Evolutionary conservation across 2,113 vertebrate genomes (phyloP).

Genomic region (Arothron firmamentum): DNA sequence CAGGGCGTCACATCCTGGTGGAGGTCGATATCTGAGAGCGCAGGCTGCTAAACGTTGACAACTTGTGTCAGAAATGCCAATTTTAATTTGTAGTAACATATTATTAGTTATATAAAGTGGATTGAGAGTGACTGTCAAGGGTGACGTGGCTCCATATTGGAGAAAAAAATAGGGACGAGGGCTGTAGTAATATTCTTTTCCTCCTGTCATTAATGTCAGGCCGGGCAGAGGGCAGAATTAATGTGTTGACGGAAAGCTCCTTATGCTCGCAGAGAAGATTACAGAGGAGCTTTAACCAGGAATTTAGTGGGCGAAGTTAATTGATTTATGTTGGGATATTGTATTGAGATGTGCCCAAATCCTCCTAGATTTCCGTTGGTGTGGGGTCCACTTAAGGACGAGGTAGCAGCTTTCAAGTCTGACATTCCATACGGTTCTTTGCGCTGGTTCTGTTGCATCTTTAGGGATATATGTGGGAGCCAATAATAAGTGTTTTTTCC

Average conservation of each 20-base stretch:
- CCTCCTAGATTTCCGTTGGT: conserved; percentile 44
- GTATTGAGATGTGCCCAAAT: conserved; percentile 60
- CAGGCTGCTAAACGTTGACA: conserved; percentile 9
- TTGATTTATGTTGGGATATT: conserved; percentile 73
- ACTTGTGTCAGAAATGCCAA: conserved; percentile 18
- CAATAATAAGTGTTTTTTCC: not conserved
- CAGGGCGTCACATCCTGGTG: not conserved
- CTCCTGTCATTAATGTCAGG: conserved; percentile 44
- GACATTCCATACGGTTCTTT: not conserved
- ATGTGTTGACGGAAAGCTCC: conserved; percentile 73
- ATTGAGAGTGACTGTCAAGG: conserved; percentile 28
- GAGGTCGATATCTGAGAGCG: conserved; percentile 1
- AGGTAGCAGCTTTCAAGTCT: conserved; percentile 26
- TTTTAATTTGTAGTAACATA: conserved; percentile 30
- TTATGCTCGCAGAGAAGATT: conserved; percentile 73
- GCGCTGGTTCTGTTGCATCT: not conserved
- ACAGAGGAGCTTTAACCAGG: conserved; percentile 68
- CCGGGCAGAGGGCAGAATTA: conserved; percentile 62
- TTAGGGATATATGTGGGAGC: no score
- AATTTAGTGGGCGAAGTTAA: conserved; percentile 65
- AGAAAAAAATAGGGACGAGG: conserved; percentile 16
- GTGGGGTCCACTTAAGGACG: conserved; percentile 42
- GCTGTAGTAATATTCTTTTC: conserved; percentile 36
- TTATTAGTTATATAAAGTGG: conserved; percentile 48
- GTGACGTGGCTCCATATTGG: conserved; percentile 34